Conservation (phyloP, 2,888 invertebrate genomes). For the Stenodema calcarata region DNA sequence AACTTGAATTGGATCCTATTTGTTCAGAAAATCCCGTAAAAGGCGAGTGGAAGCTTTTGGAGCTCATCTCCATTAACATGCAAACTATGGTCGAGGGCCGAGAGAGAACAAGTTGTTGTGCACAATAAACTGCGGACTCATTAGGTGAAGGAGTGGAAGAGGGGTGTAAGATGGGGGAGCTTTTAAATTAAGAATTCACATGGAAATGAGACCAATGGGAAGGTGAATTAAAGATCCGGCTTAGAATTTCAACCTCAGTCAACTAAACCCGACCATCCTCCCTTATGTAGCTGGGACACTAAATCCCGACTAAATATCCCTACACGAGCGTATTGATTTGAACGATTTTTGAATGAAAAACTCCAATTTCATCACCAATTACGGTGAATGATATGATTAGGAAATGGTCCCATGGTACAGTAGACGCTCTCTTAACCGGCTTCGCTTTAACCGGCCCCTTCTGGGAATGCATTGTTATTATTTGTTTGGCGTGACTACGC, state of each 20-base stretch:
- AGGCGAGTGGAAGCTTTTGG: background rate
- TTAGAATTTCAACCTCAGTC: background rate
- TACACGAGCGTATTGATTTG: too few species aligned
- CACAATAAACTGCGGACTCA: conserved; percentile 17
- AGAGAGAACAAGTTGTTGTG: conserved; percentile 25
- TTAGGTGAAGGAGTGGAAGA: conserved; percentile 15
- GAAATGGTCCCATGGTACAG: too few species aligned
- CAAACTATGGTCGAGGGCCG: background rate
- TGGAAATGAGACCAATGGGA: conserved; percentile 37
- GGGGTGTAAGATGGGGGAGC: background rate
- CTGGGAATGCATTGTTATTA: too few species aligned
- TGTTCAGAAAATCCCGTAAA: background rate
- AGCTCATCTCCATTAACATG: conserved; percentile 5
- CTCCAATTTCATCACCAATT: too few species aligned
- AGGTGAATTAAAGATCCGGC: conserved; percentile 21
- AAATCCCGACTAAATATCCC: too few species aligned
- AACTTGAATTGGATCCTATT: background rate
- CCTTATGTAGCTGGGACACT: background rate
- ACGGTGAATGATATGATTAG: too few species aligned
- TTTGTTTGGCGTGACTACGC: too few species aligned
- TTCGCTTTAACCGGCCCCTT: too few species aligned
- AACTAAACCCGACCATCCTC: background rate
- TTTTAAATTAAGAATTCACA: conserved; percentile 26
- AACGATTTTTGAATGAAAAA: too few species aligned
- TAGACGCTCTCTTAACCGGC: too few species aligned